Evolutionary conservation across 1,140 invertebrate genomes (phyloP), one percentile per base, ranked within the genome.

Genomic region (Zaprionus kolodkinae): DNA sequence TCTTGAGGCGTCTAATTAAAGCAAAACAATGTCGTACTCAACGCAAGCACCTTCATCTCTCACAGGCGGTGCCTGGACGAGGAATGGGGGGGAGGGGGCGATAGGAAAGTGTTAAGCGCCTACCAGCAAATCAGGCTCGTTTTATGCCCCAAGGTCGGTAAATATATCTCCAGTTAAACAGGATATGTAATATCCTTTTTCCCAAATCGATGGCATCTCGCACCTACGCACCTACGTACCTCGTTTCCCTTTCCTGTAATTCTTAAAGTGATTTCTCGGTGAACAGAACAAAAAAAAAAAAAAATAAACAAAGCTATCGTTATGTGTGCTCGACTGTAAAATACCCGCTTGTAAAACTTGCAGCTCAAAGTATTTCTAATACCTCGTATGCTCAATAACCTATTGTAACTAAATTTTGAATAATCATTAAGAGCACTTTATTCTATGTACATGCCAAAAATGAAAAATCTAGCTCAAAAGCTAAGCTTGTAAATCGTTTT

Each of bases 1-100:
- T 21, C 30, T 56, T 35, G 36, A 27, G n/a, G 11, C 64, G 27
- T 55, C 36, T 63, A 69, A 70, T 74, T 70, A 52, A 70, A 70
- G 27, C 40, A 57, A 63, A 75, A 43, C 43, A 75, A 70, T 62
- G 15, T 43, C 15, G 38, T 21, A 17, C 25, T 36, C 17, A 55
- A 21, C 11, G 27, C 35, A 10, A 25, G 11, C 27, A 30, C 35
- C n/a, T 55, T 57, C 15, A 66, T 52, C 52, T 40, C 43, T 43
- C 27, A 6, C 38, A 40, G 12, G 9, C 4, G 38, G 4, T 40
- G 38, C 11, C 13, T 13, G 13, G 38, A n/a, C 38, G 38, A 38
- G 7, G 36, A 33, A 4, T 21, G 1, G 21, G 21, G 21, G 21
- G 21, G 21, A 21, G 21, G 21, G 2, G 21, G 21, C 21, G 21